Evolutionary conservation across 2,888 invertebrate genomes (phyloP).

Genomic region (Myopa testacea): DNA sequence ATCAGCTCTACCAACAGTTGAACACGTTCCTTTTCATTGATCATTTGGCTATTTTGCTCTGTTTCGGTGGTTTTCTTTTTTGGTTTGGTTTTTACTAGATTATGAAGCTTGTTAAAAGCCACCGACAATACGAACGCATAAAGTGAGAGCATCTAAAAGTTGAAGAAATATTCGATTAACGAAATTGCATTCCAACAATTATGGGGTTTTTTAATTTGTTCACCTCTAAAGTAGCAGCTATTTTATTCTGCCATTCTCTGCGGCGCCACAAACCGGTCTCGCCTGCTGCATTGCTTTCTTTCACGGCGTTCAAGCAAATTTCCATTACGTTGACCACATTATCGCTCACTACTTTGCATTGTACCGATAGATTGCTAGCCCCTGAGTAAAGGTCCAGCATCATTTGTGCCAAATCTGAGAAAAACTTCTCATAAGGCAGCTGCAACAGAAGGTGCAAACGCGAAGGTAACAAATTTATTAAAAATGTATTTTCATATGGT

Average conservation of each 20-base stretch:
- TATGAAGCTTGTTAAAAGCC: conserved; percentile 64
- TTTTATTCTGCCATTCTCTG: conserved; percentile 71
- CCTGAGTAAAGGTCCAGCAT: conserved; percentile 66
- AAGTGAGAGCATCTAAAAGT: conserved; percentile 63
- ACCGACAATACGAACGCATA: conserved; percentile 66
- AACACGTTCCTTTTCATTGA: conserved; percentile 65
- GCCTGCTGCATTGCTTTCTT: conserved; percentile 66
- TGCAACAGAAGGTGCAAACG: conserved; percentile 64
- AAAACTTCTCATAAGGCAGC: conserved; percentile 66
- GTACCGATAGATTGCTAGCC: conserved; percentile 54
- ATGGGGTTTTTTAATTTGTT: conserved; percentile 45
- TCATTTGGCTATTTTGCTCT: conserved; percentile 50
- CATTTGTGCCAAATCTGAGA: conserved; percentile 63
- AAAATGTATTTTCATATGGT: conserved; percentile 63
- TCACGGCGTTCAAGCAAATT: conserved; percentile 61
- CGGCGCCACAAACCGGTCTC: conserved; percentile 69
- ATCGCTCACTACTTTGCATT: conserved; percentile 60
- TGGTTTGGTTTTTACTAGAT: conserved; percentile 58
- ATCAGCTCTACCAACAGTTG: conserved; percentile 63
- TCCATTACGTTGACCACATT: conserved; percentile 59
- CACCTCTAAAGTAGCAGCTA: conserved; percentile 76
- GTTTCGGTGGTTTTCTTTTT: conserved; percentile 53
- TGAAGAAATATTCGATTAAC: conserved; percentile 21
- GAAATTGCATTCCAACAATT: not conserved
- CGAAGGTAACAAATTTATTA: conserved; percentile 68